Conservation (phyloP, 1,140 invertebrate genomes). For the Zaprionus africanus region DNA sequence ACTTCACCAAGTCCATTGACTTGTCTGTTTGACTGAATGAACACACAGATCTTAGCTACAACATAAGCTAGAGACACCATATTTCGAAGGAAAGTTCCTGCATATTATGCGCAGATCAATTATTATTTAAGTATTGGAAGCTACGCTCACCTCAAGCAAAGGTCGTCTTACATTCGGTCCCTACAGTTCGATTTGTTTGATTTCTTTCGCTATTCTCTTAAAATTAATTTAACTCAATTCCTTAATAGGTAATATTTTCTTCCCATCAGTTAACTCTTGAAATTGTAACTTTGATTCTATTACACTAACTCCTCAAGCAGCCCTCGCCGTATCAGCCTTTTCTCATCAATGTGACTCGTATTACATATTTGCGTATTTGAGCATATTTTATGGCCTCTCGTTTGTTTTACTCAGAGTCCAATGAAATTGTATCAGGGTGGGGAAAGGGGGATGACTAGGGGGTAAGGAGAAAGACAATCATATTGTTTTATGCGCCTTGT, state of each 20-base stretch:
- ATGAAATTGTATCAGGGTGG: conserved; percentile 51
- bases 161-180: too few relatives aligned
- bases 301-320: conserved; percentile 10
- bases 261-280: too few relatives aligned
- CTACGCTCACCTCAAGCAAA: too few relatives aligned
- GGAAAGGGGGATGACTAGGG: background rate
- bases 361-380: conserved; percentile 50
- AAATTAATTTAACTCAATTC: background rate
- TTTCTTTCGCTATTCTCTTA: too few relatives aligned
- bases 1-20: too few relatives aligned
- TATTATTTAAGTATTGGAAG: too few relatives aligned
- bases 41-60: too few relatives aligned
- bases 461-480: conserved; percentile 37
- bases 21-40: too few relatives aligned
- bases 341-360: conserved; percentile 35
- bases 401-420: conserved; percentile 42
- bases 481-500: conserved; percentile 59
- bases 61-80: too few relatives aligned
- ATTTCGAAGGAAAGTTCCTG: too few relatives aligned
- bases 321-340: conserved; percentile 30
- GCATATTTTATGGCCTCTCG: conserved; percentile 58
- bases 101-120: too few relatives aligned
- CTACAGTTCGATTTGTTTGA: too few relatives aligned
- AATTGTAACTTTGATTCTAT: background rate
- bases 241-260: background rate